Base-by-base conservation (phyloP, 2,797 vertebrate genomes). In the Fratercula arctica region DNA sequence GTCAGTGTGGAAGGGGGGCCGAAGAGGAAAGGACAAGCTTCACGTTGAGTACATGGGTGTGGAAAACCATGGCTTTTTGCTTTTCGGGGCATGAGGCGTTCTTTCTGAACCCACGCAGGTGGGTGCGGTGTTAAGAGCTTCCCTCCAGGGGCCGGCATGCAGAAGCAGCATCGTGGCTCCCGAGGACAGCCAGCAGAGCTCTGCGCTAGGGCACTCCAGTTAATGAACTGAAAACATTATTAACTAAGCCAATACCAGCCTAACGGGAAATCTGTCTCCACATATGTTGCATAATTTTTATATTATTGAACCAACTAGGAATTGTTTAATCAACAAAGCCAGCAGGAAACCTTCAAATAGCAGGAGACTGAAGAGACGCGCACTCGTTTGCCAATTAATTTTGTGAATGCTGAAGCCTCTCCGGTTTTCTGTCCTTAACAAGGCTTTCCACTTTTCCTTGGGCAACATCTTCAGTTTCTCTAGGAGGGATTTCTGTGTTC, bases 71-170 rank as follows among this genome's bases (percentile, higher is more conserved):
- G 26, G 14, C 25, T 12, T 66, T 81, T 68, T 85, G 56, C 53
- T 70, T 21, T 50, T 31, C 37, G 64, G 69, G 56, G 60, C 60
- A 45, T 0, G 28, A 85, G 11, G 35, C 0, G 2, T 2, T 54
- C 48, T 48, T 83, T 66, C 43, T 20, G 31, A 92, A 76, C 14
- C 26, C 9, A 5, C 0, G 5, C 18, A 26, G 29, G 41, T 28
- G 37, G 43, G 46, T 20, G 64, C 51, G 6, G 39, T 5, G 51
- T 21, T 43, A 45, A 48, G 87, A 73, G 73, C 35, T 35, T 57
- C n/a, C 37, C 46, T 33, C 33, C 0, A 0, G 4, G 19, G 14
- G 16, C 37, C 0, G 0, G 35, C 0, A 1, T 5, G 43, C n/a
- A 14, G 46, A 11, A 90, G 43, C 41, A 68, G 76, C 82, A 46